Conservation (phyloP, 2,888 invertebrate genomes). For the Watsonalla binaria region DNA sequence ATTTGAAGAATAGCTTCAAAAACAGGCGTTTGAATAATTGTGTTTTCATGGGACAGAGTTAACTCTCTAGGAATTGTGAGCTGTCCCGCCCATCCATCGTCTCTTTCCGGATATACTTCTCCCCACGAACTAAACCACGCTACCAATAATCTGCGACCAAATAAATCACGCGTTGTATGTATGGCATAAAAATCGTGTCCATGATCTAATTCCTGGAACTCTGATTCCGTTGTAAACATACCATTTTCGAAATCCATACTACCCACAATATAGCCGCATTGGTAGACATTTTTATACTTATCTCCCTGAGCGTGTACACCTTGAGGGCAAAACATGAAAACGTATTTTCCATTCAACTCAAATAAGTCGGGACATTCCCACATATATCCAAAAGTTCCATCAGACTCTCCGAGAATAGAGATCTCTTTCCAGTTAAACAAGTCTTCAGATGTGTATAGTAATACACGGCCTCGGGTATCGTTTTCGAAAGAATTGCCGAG, state of each 20-base stretch:
- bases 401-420: slow-evolving; percentile 44
- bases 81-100: slow-evolving; percentile 59
- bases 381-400: slow-evolving; percentile 59
- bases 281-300: slow-evolving; percentile 52
- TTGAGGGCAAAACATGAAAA: slow-evolving; percentile 67
- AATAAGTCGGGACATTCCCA: slow-evolving; percentile 77
- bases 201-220: slow-evolving; percentile 52
- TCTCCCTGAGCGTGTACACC: slow-evolving; percentile 52
- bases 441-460: slow-evolving; percentile 56
- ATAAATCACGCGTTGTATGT: slow-evolving; percentile 46
- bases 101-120: slow-evolving; percentile 48
- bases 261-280: slow-evolving; percentile 67
- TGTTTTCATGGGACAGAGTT: slow-evolving; percentile 31
- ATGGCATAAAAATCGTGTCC: slow-evolving; percentile 71
- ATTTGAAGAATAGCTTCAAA: slow-evolving; percentile 26
- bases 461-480: slow-evolving; percentile 41
- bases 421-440: slow-evolving; percentile 45
- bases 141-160: slow-evolving; percentile 44
- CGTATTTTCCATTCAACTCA: slow-evolving; percentile 45
- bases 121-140: slow-evolving; percentile 73
- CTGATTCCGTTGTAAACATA: slow-evolving; percentile 35
- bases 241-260: slow-evolving; percentile 47
- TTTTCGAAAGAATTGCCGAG: slow-evolving; percentile 58
- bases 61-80: slow-evolving; percentile 57
- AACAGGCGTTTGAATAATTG: slow-evolving; percentile 47